Evolutionary conservation across 1,140 invertebrate species (phyloP), one percentile per base, ranked within the genome.

Genomic region (Archivesica marissinica): DNA sequence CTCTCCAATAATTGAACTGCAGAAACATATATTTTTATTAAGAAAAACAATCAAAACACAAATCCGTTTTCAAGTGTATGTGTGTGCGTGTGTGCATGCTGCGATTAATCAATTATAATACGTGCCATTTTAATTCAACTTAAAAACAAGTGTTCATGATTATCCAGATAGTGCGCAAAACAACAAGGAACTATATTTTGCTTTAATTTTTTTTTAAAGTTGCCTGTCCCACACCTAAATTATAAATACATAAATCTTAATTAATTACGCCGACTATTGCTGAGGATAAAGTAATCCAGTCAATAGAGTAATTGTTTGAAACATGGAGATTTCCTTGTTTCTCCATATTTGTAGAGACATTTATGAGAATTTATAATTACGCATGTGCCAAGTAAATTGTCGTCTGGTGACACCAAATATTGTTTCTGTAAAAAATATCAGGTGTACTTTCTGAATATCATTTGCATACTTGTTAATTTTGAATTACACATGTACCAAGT

Each of bases 231-330:
- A 64, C 59, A 64, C 59, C 2, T 13, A 35, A 35, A 64, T 64
- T 64, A 64, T n/a, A 64, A 64, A 20, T 64, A 25, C 30, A 35
- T 64, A 64, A 64, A 35, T 64, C 59, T 64, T 20, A 64, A 64
- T 64, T 64, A 64, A 64, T 33, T 35, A 64, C 3, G 7, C 30
- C 2, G 30, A 17, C 30, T 64, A 35, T 35, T 64, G 15, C 33
- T 64, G 30, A 20, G 7, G 59, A 64, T 25, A 35, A 52, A 33
- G 59, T 17, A 7, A 64, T 35, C 1, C 23, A 35, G 11, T 64
- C 30, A 64, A 64, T 35, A 59, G 28, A 33, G 0, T 64, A 64
- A 64, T 64, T 64, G 59, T 64, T 35, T 28, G 59, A 64, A 64
- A 64, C n/a, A 2, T 1, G 6, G 38, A 64, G 30, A 13, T 64